Base-by-base conservation (phyloP, 2,888 invertebrate species). In the Seira sanloemensis region DNA sequence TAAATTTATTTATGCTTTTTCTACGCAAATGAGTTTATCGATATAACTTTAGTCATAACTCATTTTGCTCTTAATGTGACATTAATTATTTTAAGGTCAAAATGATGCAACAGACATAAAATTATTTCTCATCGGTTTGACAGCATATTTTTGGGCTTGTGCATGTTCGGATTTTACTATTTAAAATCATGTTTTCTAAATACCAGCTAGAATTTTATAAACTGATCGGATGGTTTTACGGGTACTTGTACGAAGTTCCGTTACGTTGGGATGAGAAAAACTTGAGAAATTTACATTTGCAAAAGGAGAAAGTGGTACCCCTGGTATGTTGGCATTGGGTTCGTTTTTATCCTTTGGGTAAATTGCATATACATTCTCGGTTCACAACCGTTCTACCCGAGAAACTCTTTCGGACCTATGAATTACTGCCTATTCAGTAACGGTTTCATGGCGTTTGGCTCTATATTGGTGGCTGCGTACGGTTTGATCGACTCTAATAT, bases 331-430 rank as follows among this genome's bases (percentile, higher is more conserved):
- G 37, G 66, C 5, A 65, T 23, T 0, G 19, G 24, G 1, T 66
- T 75, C 24, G 75, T 75, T 0, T 66, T 66, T 16, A 2, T n/a
- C 2, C 23, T 46, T 1, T 75, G 37, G 75, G 24, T 75, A 0
- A 24, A 16, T 1, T 75, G 75, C 18, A 46, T 75, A 2, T 75
- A 75, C 50, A 25, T 23, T 1, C 12, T 66, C 0, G 18, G 46
- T 19, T 46, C 66, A n/a, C 16, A 62, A 9, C 67, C 50, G 16
- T 26, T 66, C 1, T 16, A 66, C 1, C 23, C n/a, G 1, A 19
- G 75, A 1, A 46, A 75, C 23, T 0, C 0, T 1, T 75, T 75
- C 46, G 46, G 50, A 2, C 37, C 37, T 12, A 50, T 75, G 7
- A 27, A 46, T 0, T 0, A 37, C 7, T 75, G 75, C 25, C 21